Base-by-base conservation (phyloP, 2,888 invertebrate genomes). In the Chrysodeixis includens region DNA sequence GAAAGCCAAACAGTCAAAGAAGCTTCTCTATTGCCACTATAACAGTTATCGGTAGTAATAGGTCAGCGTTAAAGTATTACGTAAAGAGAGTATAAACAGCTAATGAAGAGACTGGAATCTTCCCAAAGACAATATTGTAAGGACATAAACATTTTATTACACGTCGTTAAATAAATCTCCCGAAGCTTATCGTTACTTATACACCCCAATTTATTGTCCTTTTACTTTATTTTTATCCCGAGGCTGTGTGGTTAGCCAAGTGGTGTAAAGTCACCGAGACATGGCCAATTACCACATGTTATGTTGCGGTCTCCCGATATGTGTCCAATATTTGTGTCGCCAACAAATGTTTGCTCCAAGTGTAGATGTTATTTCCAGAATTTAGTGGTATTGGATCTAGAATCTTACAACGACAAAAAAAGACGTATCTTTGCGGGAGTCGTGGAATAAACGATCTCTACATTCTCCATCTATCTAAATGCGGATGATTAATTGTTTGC, bases 81-180 rank as follows among this genome's bases (percentile, higher is more conserved):
- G 7, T 5, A 40, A 40, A n/a, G 40, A n/a, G n/a, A 40, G 12
- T n/a, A 40, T 40, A 40, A 40, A 40, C 40, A 40, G 40, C 40
- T 40, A 40, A 40, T 40, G 40, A 40, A 40, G 40, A 40, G 40
- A n/a, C 40, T n/a, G 40, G 40, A 40, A 40, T n/a, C 40, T 40
- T 40, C 40, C 40, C 40, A n/a, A 40, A 40, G 40, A 40, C 40
- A 40, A 40, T 40, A 40, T 40, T 40, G 40, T 40, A 5, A n/a
- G n/a, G 40, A n/a, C n/a, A n/a, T n/a, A 40, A 40, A n/a, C 40
- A 40, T n/a, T 40, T 40, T 40, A 40, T n/a, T 40, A 40, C 40
- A 40, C 40, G n/a, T 40, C 32, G 26, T 51, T 56, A 35, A 46
- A 30, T 55, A 51, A n/a, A 32, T 56, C 26, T 32, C n/a, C 12